Percentiles rank a stretch among this genome's conserved stretches.
Evolutionary conservation across 37 sponge, comb jelly and placozoan genomes (phyloP).

Genomic region (Petrosia ficiformis): DNA sequence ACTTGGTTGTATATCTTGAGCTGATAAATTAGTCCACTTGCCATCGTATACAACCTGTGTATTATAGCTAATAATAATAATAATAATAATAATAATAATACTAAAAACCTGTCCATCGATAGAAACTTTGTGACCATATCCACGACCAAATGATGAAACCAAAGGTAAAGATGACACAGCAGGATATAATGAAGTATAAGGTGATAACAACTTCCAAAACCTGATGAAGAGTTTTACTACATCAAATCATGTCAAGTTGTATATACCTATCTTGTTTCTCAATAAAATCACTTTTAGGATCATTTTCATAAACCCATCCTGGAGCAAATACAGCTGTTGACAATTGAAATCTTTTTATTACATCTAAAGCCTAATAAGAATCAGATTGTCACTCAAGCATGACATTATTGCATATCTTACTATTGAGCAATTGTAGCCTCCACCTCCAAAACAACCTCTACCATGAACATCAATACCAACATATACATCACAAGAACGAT

Average conservation of each 20-base stretch:
- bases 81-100: neutral
- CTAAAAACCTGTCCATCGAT: conserved; percentile 67
- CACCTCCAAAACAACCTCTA: conserved; percentile 86
- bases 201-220: conserved; percentile 67
- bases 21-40: conserved; percentile 77
- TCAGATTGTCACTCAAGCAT: conserved; percentile 16
- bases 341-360: conserved; percentile 50
- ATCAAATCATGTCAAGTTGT: neutral
- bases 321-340: conserved; percentile 98
- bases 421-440: conserved; percentile 74
- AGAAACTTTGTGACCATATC: conserved; percentile 48
- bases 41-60: conserved; percentile 39
- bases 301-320: conserved; percentile 97
- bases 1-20: conserved; percentile 78
- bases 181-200: conserved; percentile 8
- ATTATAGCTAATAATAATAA: neutral
- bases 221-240: conserved; percentile 7
- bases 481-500: conserved; percentile 73
- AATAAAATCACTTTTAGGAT: conserved; percentile 66
- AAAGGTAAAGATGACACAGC: conserved; percentile 46
- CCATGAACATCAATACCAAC: conserved; percentile 98
- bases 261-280: conserved; percentile 79
- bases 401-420: conserved; percentile 14
- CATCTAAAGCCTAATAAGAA: conserved; percentile 69
- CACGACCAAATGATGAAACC: conserved; percentile 70